Conservation (phyloP, 2,888 invertebrate species). For the Heliconius cydno region DNA sequence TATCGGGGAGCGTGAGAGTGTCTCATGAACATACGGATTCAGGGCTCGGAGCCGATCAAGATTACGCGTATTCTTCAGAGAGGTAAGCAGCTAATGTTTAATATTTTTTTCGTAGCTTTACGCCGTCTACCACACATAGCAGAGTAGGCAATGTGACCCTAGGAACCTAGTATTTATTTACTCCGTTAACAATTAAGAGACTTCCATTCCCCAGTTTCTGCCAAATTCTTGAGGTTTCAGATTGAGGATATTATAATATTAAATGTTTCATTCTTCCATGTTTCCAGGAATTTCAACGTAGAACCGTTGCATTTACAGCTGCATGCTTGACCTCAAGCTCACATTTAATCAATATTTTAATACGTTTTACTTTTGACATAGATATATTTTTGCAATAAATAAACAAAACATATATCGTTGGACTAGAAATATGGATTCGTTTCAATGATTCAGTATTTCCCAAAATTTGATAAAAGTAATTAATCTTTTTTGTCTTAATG, state of each 20-base stretch:
- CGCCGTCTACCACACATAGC: too few species aligned
- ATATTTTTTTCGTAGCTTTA: background rate
- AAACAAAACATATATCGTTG: background rate
- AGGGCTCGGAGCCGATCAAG: conserved; percentile 89
- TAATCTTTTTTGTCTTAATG: background rate
- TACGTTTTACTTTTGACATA: background rate
- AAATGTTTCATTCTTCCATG: too few species aligned
- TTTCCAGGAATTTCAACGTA: too few species aligned
- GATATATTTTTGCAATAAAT: background rate
- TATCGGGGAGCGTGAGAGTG: conserved; percentile 81
- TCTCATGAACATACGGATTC: conserved; percentile 91
- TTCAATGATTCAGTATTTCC: background rate
- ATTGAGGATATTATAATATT: too few species aligned
- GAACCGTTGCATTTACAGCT: too few species aligned
- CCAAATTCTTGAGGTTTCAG: too few species aligned
- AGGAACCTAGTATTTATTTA: too few species aligned
- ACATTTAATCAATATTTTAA: too few species aligned
- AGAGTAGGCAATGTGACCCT: too few species aligned
- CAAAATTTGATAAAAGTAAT: background rate
- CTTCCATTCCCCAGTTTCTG: too few species aligned
- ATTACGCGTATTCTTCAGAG: conserved; percentile 88
- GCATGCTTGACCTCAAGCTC: too few species aligned
- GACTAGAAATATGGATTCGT: background rate
- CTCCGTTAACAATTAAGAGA: too few species aligned
- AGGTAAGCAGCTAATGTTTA: conserved; percentile 70